A percentile compares a stretch with the other conserved stretches of the same genome.
These are phyloP conservation scores for Rotaria socialis DNA, from an alignment of 2,888 invertebrate genomes.

Conservation along the genomic window DNA sequence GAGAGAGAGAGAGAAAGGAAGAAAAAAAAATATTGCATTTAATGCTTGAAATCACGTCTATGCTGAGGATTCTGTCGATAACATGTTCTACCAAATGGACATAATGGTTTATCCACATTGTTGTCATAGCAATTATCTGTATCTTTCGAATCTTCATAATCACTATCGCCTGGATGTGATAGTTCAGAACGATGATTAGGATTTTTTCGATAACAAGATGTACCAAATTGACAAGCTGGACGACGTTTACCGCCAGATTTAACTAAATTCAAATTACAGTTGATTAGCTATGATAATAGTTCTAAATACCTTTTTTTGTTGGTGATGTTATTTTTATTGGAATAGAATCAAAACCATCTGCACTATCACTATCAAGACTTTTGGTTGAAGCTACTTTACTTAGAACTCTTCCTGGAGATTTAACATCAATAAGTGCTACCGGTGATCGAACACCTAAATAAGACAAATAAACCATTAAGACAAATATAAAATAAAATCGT, in stretches of 20 bases:
- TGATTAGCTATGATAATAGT: not conserved
- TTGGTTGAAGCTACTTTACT: not conserved
- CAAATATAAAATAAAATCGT: not conserved
- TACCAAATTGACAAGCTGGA: not conserved
- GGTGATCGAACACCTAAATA: not conserved
- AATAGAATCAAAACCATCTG: not conserved
- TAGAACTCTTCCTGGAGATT: not conserved
- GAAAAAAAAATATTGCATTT: not conserved
- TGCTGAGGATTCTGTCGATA: conserved; percentile 36
- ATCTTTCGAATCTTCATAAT: conserved; percentile 27
- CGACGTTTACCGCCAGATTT: not conserved
- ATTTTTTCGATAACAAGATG: conserved; percentile 23
- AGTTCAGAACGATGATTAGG: conserved; percentile 8
- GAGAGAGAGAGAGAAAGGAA: not conserved
- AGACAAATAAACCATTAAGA: not conserved
- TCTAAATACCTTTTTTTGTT: not conserved
- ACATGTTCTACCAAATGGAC: conserved; percentile 25
- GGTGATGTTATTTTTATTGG: not conserved
- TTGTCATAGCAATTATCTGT: not conserved
- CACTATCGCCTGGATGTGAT: conserved; percentile 31
- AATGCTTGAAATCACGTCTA: conserved; percentile 1
- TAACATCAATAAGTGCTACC: not conserved
- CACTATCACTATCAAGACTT: not conserved
- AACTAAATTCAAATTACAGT: not conserved
- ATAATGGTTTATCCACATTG: not conserved